Evolutionary conservation across 2,113 vertebrate species (phyloP), one percentile per base, ranked within the genome.

Genomic region (Tamias sibiricus): DNA sequence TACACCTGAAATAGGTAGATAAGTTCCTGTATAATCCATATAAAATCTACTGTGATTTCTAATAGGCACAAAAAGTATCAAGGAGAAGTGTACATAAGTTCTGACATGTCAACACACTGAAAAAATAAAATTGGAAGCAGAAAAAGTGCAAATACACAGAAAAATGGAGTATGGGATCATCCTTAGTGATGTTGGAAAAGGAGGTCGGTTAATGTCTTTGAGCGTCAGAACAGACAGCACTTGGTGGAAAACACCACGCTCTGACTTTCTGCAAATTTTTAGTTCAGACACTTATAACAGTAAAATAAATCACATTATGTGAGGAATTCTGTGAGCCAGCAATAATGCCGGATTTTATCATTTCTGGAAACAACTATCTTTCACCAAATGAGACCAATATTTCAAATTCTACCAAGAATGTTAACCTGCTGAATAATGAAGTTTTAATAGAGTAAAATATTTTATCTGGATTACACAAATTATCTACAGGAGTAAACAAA

Each of bases 311-410:
- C 26, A 40, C 79, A 90, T 92, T 69, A 71, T 0, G 1, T 54
- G 42, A 94, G 69, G 57, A 96, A 96, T 87, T 90, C 59, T 77
- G 59, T 87, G 71, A 97, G n/a, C n/a, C 13, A 71, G 91, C 14
- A 94, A 47, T 62, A 97, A 90, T 92, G 59, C 20, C 64, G 84
- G 91, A 94, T 84, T 92, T 90, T 84, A 79, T 95, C n/a, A 87
- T 80, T 54, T 95, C 88, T 84, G 24, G 28, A 96, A 95, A 87
- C 16, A 94, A 74, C 7, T 91, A 88, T 87, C 87, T 69, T 93
- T 88, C 83, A 90, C 68, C 6, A 77, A 90, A 95, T 71, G 30
- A 74, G 59, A 91, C 91, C 3, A 82, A 42, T 95, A 92, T 92
- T 87, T 80, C 19, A 92, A 92, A 94, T 71, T 62, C 37, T 94